Base-by-base conservation (phyloP, 2,888 invertebrate genomes). In the Acanthosepion esculentum region DNA sequence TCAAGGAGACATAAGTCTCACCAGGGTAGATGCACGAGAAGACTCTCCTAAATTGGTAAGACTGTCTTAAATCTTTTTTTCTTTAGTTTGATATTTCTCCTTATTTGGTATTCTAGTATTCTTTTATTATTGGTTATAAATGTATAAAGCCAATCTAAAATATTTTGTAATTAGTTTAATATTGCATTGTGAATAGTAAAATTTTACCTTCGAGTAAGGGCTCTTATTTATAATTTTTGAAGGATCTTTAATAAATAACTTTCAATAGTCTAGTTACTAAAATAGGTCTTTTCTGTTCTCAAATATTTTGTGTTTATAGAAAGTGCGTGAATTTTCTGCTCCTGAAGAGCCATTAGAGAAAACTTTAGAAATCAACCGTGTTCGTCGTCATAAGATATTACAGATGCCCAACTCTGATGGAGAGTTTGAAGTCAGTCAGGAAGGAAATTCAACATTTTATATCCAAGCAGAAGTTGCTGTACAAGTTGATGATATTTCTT, bases 291-390 rank as follows among this genome's bases (percentile, higher is more conserved):
- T 18, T 55, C 18, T 55, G 4, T 18, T 20, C 55, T 55, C 55
- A 55, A 55, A 55, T 18, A 20, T 94, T 59, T 29, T 53, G 33
- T 59, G 33, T 41, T 94, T 48, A 41, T 94, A 96, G 96, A 94
- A 96, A 94, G 95, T 97, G 50, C 96, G 97, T 95, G 97, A 97
- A 95, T 97, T 98, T 96, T 96, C 98, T 2, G 98, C 98, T 95
- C 98, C 98, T 0, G 98, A 98, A 95, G 98, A 98, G 96, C 98
- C 98, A 95, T 97, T 99, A 95, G 98, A 98, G 96, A 98, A 98
- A 97, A 98, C 98, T 0, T 97, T 98, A 95, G 98, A 98, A 96
- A 98, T 98, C 94, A 96, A 94, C 95, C 95, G 96, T 91, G 96
- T 95, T 33, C 55, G 91, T 94, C 94, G 95, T 29, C 93, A 94